Evolutionary conservation across 2,113 vertebrate species (phyloP).

Genomic region (Corapipo altera): DNA sequence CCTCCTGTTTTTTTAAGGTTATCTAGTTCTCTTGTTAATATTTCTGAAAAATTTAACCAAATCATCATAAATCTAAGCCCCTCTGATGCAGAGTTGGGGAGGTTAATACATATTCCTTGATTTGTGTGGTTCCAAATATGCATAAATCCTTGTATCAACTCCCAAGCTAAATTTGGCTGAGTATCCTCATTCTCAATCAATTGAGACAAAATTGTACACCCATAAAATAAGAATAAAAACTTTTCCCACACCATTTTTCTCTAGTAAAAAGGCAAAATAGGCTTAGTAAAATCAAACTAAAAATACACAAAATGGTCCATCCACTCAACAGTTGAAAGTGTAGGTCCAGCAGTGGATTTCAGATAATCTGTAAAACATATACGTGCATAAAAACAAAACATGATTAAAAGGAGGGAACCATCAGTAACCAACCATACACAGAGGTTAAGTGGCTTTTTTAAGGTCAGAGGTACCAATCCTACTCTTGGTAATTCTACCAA

Average conservation of each 20-base stretch:
- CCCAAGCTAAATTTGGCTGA: constrained; percentile 1
- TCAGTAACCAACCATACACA: background rate
- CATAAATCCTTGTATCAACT: constrained; percentile 29
- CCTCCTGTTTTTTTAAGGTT: background rate
- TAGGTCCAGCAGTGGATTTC: background rate
- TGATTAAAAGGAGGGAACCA: background rate
- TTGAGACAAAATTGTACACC: background rate
- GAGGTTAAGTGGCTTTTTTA: background rate
- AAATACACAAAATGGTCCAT: background rate
- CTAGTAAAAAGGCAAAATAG: background rate
- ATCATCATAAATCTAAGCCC: constrained; percentile 28
- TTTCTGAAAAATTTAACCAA: background rate
- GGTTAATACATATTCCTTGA: constrained; percentile 8
- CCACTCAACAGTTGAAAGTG: background rate
- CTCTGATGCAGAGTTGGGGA: background rate
- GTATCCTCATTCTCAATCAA: background rate
- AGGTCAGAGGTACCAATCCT: background rate
- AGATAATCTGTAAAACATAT: constrained; percentile 1
- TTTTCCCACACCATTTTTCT: background rate
- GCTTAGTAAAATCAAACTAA: background rate
- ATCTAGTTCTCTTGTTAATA: background rate
- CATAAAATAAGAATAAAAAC: background rate
- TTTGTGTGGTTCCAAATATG: constrained; percentile 14
- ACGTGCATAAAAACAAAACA: background rate
- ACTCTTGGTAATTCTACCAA: background rate